Base-by-base conservation (phyloP, 2,113 vertebrate species). In the Aegotheles bennettii region DNA sequence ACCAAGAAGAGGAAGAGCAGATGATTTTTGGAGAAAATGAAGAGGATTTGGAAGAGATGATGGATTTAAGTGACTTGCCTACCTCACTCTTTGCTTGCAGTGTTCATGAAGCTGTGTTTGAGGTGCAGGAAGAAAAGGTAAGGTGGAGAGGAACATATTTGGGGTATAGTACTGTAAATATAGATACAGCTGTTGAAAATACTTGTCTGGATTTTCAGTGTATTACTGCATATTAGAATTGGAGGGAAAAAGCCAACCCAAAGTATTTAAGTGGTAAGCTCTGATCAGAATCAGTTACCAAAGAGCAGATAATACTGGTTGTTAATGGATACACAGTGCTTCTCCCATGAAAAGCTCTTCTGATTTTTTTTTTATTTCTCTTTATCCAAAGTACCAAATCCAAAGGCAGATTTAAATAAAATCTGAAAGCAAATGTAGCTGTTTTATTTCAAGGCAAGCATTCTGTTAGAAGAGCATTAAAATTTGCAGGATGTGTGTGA, bases 51-150 rank as follows among this genome's bases (percentile, higher is more conserved):
- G 98, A 99, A 57, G 99, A 99, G 96, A 98, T 99, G 98, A 99
- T 99, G 99, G 99, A 99, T 97, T 97, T 99, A 47, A 99, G 99
- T 45, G 98, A 99, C 95, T 96, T 99, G 89, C 99, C 99, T 90
- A 98, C 98, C 53, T 98, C 99, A 2, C 98, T 99, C 19, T 99
- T 99, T 88, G 99, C 98, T 14, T 99, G 99, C 96, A 97, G 98
- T 16, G 98, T 99, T 69, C 99, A 99, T 1, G 98, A 99, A 76
- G 97, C 98, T 0, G 99, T 99, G 87, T 99, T 99, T 18, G 98
- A 99, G 87, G 98, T 99, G 26, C 97, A 98, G 69, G 93, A 97
- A 23, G 98, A 99, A 93, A 98, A 98, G 98, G 99, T 99, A 97
- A 98, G 97, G 45, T 17, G 6, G 51, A 50, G 38, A 26, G 48